Conservation (phyloP, 2,113 vertebrate species). For the Serilophus lunatus region DNA sequence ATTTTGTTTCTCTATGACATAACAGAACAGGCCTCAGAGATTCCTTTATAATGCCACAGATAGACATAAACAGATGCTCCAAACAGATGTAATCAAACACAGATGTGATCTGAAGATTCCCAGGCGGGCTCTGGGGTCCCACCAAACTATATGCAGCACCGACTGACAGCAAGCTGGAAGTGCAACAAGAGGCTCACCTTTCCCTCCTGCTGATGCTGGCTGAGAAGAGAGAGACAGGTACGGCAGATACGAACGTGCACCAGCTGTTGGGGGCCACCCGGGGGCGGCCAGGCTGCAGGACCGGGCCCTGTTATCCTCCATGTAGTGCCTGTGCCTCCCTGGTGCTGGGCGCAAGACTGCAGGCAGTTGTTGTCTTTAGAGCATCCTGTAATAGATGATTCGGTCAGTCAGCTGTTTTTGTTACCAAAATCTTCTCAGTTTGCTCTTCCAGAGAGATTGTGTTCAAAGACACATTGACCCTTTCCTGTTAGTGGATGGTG, state of each 20-base stretch:
- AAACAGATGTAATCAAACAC: slow-evolving; percentile 27
- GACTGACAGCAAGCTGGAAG: background rate
- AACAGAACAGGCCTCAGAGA: background rate
- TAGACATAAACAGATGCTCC: slow-evolving; percentile 38
- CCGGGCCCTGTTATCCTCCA: fast-evolving
- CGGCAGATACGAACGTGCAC: fast-evolving
- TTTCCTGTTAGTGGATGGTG: background rate
- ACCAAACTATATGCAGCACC: background rate
- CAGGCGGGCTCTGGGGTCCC: background rate
- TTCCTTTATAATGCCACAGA: slow-evolving; percentile 15
- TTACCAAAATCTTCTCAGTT: background rate
- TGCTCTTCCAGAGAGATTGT: background rate
- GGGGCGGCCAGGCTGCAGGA: fast-evolving
- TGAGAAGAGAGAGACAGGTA: background rate
- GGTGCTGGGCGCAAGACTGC: background rate
- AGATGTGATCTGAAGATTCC: slow-evolving; percentile 41
- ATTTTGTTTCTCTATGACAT: background rate
- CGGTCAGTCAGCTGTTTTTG: background rate
- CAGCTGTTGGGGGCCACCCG: background rate
- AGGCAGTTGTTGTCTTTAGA: background rate
- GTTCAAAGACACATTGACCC: background rate
- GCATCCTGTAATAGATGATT: background rate
- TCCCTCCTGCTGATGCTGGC: background rate
- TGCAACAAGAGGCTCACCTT: background rate
- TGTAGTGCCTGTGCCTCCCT: background rate